phyloP scores from a whole-genome alignment of 2,888 invertebrate genomes.

The Mechanitis mazaeus region DNA sequence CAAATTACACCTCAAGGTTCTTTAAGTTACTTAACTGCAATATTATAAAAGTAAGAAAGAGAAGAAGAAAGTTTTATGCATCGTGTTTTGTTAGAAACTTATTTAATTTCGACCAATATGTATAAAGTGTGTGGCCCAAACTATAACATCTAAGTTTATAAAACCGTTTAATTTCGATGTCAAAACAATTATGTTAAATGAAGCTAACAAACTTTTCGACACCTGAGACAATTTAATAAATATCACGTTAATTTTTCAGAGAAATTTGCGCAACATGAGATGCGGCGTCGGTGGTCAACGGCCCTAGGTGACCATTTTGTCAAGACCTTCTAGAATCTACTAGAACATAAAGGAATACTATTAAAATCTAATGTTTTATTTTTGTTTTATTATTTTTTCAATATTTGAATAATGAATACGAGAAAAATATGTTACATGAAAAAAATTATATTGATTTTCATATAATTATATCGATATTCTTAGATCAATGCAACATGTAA shows the following conservation, averaged over 20 bases:
- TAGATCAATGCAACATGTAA: not conserved
- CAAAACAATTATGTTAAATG: slow-evolving; percentile 32
- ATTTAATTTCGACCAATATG: not conserved
- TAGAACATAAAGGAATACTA: no score
- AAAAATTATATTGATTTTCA: not conserved
- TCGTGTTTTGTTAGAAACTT: not conserved
- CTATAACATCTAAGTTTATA: not conserved
- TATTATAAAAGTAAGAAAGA: no score
- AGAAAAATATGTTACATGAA: slow-evolving; percentile 1
- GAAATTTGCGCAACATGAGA: slow-evolving; percentile 61
- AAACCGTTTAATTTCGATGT: slow-evolving; percentile 9
- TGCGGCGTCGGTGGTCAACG: slow-evolving; percentile 55
- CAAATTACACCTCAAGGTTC: no score
- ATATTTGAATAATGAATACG: no score
- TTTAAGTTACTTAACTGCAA: no score
- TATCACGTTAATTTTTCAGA: slow-evolving; percentile 56
- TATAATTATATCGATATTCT: not conserved
- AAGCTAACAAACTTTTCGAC: slow-evolving; percentile 47
- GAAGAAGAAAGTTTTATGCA: no score
- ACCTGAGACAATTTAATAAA: slow-evolving; percentile 56
- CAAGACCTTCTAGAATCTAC: slow-evolving; percentile 27
- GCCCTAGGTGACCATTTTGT: slow-evolving; percentile 35
- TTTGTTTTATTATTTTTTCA: no score
- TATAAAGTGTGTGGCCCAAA: slow-evolving; percentile 1
- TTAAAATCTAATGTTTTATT: no score